A percentile compares a stretch with the other conserved stretches of the same genome.
Conservation (phyloP, 1,140 invertebrate species). For the Aphaenogaster ashmeadi region DNA sequence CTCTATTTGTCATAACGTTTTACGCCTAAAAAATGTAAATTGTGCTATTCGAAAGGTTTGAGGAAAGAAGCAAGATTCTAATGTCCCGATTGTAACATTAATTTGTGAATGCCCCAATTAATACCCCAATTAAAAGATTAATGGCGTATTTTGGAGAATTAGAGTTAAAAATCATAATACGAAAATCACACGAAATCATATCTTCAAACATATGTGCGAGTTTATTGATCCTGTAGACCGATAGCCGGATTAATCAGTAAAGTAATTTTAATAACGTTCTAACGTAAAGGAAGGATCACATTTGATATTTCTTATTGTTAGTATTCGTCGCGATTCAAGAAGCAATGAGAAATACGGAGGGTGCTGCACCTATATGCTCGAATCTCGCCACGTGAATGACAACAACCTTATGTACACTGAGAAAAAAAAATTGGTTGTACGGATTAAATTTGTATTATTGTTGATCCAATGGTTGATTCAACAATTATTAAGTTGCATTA, state of each 20-base stretch:
- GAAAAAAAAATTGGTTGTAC: too few species aligned
- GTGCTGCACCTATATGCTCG: neutral
- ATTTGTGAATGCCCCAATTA: too few species aligned
- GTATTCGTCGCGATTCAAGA: neutral
- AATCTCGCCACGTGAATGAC: neutral
- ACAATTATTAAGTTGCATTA: too few species aligned
- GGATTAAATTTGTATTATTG: too few species aligned
- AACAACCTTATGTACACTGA: neutral
- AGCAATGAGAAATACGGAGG: neutral
- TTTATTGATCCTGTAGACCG: neutral
- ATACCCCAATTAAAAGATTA: neutral
- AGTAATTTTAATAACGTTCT: neutral
- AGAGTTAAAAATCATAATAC: neutral
- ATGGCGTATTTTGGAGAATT: neutral
- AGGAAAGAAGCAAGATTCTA: too few species aligned
- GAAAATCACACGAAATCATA: neutral
- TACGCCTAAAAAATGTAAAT: too few species aligned
- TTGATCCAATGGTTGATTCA: too few species aligned
- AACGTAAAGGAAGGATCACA: neutral
- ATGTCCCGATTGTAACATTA: too few species aligned
- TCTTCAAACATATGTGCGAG: neutral
- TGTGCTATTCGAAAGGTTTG: too few species aligned
- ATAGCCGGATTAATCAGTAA: neutral
- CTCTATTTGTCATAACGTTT: too few species aligned
- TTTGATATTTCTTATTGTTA: neutral